Percentiles rank a stretch among this genome's conserved stretches.
phyloP scores from a whole-genome alignment of 1,140 invertebrate species.

The Portunus trituberculatus region DNA sequence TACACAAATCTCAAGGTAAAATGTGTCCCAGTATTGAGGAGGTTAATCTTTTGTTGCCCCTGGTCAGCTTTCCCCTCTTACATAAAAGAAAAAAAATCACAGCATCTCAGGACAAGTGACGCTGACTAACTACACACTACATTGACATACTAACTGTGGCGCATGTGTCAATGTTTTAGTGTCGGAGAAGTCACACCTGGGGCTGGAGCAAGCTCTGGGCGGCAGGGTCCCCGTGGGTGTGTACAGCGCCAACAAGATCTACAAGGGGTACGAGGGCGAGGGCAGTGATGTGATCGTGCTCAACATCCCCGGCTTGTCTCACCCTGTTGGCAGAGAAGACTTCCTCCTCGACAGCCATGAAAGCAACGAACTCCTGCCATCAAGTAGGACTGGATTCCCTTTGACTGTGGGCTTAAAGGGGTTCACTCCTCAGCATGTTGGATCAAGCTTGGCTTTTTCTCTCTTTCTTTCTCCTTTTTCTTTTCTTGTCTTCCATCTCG shows the following conservation, averaged over 20 bases:
- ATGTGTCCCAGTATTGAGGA: no score
- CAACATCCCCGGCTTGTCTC: constrained; percentile 40
- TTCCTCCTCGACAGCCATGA: neutral
- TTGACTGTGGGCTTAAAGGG: neutral
- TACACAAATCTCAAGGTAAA: neutral
- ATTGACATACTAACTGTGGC: neutral
- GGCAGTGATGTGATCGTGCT: constrained; percentile 33
- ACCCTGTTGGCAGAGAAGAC: neutral
- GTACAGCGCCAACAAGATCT: constrained; percentile 31
- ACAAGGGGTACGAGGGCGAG: constrained; percentile 47
- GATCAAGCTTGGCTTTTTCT: no score
- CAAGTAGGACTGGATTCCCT: neutral
- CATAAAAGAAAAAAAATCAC: no score
- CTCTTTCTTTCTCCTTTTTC: no score
- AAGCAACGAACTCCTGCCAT: neutral
- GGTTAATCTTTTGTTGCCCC: no score
- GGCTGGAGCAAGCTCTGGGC: neutral
- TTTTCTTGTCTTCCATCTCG: no score
- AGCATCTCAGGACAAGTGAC: no score
- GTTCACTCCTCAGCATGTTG: no score
- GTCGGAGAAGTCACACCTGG: constrained; percentile 6
- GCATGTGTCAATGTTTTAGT: neutral
- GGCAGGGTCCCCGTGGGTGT: constrained; percentile 31
- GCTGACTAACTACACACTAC: neutral
- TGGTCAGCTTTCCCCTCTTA: no score